Evolutionary conservation across 1,140 invertebrate species (phyloP).

Genomic region (Argopecten irradians): DNA sequence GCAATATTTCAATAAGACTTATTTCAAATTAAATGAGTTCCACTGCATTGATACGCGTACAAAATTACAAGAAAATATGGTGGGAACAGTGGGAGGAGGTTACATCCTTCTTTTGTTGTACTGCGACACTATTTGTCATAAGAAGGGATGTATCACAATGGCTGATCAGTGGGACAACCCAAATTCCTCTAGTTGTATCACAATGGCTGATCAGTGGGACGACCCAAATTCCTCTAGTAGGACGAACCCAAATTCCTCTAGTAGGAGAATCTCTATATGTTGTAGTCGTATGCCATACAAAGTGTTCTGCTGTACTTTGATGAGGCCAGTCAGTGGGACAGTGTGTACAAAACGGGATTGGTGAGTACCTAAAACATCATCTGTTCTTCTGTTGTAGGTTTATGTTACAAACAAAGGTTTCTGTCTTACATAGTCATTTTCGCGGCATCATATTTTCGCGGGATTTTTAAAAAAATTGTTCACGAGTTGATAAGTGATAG

Average conservation of each 20-base stretch:
- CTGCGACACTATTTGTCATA: background rate
- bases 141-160: background rate
- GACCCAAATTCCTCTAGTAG: background rate
- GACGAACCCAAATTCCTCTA: too few species aligned
- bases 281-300: constrained; percentile 59
- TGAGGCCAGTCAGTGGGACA: constrained; percentile 57
- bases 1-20: too few species aligned
- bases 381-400: background rate
- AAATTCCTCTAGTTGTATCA: background rate
- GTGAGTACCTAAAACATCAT: constrained; percentile 29
- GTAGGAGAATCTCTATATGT: constrained; percentile 31
- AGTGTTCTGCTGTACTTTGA: constrained; percentile 62
- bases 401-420: background rate
- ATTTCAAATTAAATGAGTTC: too few species aligned
- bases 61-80: too few species aligned
- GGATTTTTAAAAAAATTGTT: background rate
- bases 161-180: background rate
- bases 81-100: too few species aligned
- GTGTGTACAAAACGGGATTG: constrained; percentile 57
- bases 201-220: background rate
- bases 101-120: background rate
- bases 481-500: background rate
- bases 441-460: background rate
- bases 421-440: background rate
- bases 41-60: too few species aligned